Conservation (phyloP, 2,797 vertebrate species). For the Micrastur ruficollis region DNA sequence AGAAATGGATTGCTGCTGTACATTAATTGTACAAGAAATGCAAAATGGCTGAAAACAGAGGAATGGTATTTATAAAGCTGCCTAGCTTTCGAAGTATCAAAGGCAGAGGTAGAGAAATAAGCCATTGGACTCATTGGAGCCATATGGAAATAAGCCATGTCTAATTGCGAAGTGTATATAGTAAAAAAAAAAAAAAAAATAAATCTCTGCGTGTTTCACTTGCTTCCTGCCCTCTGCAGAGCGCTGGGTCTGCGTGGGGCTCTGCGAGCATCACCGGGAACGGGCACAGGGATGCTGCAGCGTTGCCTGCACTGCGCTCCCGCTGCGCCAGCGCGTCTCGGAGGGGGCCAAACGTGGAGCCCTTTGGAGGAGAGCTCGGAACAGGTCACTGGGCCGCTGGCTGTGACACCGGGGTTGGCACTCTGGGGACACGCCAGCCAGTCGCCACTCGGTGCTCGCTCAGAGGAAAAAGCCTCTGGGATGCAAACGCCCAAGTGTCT, state of each 20-base stretch:
- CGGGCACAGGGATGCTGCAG: background rate
- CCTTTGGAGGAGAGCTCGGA: fast-evolving
- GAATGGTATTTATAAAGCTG: background rate
- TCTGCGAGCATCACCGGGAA: background rate
- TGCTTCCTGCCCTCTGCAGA: background rate
- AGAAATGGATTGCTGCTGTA: background rate
- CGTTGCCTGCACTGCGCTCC: background rate
- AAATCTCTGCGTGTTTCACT: background rate
- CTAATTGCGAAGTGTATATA: background rate
- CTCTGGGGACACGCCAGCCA: background rate
- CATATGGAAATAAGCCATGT: background rate
- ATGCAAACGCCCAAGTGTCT: fast-evolving
- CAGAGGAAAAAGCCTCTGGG: background rate
- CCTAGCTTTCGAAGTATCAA: background rate
- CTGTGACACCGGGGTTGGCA: background rate
- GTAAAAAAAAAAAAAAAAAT: background rate
- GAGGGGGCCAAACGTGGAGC: background rate
- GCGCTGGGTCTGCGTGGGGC: background rate
- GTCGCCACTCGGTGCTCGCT: background rate
- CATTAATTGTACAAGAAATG: background rate
- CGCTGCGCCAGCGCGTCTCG: fast-evolving
- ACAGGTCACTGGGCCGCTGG: background rate
- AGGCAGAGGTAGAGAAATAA: background rate
- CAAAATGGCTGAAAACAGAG: constrained; percentile 55
- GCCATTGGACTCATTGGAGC: background rate